These are phyloP conservation scores for Dromaius novaehollandiae DNA, from an alignment of 2,113 vertebrate species.

Conservation along the genomic window DNA sequence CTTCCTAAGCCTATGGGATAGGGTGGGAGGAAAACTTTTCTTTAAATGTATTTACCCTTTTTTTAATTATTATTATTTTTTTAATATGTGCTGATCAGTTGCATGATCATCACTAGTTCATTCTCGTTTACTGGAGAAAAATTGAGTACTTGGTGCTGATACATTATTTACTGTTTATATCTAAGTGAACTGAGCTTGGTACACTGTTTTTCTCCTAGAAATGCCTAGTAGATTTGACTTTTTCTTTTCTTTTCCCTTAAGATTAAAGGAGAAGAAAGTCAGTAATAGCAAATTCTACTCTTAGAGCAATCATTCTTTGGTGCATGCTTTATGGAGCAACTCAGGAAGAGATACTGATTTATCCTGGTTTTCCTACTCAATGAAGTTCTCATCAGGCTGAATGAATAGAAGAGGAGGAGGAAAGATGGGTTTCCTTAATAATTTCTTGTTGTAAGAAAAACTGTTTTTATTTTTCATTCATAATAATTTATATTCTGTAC, in stretches of 20 bases:
- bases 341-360: not conserved
- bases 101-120: not conserved
- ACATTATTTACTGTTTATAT: not conserved
- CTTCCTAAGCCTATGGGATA: not conserved
- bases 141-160: not conserved
- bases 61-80: not conserved
- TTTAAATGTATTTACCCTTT: not conserved
- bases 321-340: not conserved
- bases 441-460: constrained; percentile 18
- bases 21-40: not conserved
- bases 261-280: constrained; percentile 89
- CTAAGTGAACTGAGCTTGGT: not conserved
- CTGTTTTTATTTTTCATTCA: not conserved
- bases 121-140: not conserved
- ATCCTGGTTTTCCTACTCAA: not conserved
- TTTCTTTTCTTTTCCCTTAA: constrained; percentile 64
- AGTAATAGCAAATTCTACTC: constrained; percentile 95
- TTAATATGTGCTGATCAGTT: not conserved
- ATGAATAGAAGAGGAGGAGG: constrained; percentile 16
- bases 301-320: constrained; percentile 60
- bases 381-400: not conserved
- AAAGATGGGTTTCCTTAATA: not conserved
- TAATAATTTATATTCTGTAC: constrained; percentile 70
- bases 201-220: not conserved
- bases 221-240: not conserved